Evolutionary conservation across 1,140 invertebrate genomes (phyloP).

Genomic region (Littorina saxatilis): DNA sequence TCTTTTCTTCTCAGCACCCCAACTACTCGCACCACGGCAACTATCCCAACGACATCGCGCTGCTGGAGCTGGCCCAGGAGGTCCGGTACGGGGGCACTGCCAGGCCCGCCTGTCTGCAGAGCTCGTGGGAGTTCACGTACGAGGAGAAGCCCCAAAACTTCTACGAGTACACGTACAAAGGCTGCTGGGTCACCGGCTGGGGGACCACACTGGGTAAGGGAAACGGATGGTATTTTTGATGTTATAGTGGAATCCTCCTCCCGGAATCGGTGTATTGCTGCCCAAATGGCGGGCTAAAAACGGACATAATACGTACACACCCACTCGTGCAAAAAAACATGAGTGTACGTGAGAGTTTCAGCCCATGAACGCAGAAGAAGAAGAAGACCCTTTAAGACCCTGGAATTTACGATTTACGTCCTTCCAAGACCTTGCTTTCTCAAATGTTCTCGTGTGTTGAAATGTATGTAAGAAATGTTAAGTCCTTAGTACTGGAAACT

Average conservation of each 20-base stretch:
- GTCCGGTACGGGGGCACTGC: conserved; percentile 24
- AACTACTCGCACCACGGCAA: conserved; percentile 36
- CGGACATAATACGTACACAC: too few species aligned
- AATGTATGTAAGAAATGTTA: too few species aligned
- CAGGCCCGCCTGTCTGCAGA: conserved; percentile 38
- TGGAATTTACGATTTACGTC: too few species aligned
- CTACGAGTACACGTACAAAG: background rate
- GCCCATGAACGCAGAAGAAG: too few species aligned
- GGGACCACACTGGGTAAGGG: conserved; percentile 37
- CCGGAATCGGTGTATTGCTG: too few species aligned
- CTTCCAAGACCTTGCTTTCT: too few species aligned
- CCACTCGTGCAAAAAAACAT: too few species aligned
- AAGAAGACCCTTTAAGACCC: too few species aligned
- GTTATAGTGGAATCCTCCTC: background rate
- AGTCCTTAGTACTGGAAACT: too few species aligned
- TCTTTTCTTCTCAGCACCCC: conserved; percentile 35
- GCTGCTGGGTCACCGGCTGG: conserved; percentile 47
- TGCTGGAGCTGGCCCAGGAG: conserved; percentile 42
- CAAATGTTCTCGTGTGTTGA: too few species aligned
- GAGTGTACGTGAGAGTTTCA: too few species aligned
- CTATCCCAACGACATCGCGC: conserved; percentile 45
- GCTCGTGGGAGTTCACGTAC: background rate
- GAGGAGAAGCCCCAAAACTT: conserved; percentile 13
- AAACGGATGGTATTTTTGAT: background rate
- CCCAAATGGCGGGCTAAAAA: too few species aligned